phyloP scores from a whole-genome alignment of 2,888 invertebrate genomes.

The Agrilus biguttatus region DNA sequence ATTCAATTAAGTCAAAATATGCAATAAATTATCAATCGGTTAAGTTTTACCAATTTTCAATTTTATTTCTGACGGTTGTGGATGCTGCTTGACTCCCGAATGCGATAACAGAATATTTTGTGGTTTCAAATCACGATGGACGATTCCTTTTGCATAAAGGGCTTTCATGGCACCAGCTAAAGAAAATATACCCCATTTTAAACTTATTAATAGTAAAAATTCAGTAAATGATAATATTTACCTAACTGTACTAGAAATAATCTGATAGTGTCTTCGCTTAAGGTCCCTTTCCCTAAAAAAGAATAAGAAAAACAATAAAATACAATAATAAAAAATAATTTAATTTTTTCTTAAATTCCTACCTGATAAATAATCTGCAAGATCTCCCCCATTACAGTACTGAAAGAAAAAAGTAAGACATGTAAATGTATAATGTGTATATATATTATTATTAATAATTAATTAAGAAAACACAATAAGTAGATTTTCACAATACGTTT shows the following conservation, averaged over 20 bases:
- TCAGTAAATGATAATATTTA: slow-evolving; percentile 26
- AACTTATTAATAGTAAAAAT: neutral
- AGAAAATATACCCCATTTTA: neutral
- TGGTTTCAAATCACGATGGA: slow-evolving; percentile 97
- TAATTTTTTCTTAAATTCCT: slow-evolving; percentile 15
- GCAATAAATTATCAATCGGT: slow-evolving; percentile 15
- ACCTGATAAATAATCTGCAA: slow-evolving; percentile 91
- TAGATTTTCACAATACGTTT: no score
- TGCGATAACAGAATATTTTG: slow-evolving; percentile 96
- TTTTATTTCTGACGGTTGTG: slow-evolving; percentile 69
- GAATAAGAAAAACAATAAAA: slow-evolving; percentile 6
- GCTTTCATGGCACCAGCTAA: slow-evolving; percentile 94
- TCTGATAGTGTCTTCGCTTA: slow-evolving; percentile 94
- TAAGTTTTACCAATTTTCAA: slow-evolving; percentile 72
- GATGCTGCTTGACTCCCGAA: slow-evolving; percentile 48
- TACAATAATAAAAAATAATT: no score
- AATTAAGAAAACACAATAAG: no score
- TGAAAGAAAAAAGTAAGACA: slow-evolving; percentile 33
- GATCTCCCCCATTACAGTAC: slow-evolving; percentile 98
- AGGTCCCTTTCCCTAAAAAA: slow-evolving; percentile 67
- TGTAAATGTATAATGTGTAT: no score
- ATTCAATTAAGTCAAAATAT: neutral
- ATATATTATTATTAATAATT: no score
- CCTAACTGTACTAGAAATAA: slow-evolving; percentile 88
- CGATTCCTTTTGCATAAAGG: slow-evolving; percentile 91